Percentiles rank a stretch among this genome's conserved stretches.
phyloP scores from a whole-genome alignment of 2,113 vertebrate species.

The Malurus cyaneus region DNA sequence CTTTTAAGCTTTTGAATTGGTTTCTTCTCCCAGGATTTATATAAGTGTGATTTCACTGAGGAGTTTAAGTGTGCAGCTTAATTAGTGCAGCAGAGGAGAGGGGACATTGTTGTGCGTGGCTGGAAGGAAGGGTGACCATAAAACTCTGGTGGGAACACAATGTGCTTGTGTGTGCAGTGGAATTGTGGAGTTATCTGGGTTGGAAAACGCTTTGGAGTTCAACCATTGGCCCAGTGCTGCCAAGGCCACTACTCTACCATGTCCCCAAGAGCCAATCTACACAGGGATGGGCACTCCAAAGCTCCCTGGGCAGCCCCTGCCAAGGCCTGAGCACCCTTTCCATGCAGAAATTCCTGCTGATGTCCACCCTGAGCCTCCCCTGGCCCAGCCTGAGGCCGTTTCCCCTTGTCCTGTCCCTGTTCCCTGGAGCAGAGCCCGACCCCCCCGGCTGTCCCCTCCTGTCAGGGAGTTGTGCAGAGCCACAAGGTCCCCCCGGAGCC shows the following conservation, averaged over 20 bases:
- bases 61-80: background rate
- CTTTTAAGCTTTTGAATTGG: background rate
- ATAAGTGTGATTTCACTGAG: background rate
- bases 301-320: background rate
- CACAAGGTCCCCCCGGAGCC: background rate
- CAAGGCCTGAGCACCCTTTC: background rate
- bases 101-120: fast-evolving
- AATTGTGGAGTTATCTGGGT: background rate
- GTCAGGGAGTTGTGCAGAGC: background rate
- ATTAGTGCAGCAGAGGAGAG: background rate
- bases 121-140: background rate
- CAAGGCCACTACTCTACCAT: background rate
- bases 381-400: fast-evolving
- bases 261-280: background rate
- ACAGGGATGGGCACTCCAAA: background rate
- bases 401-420: background rate
- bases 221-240: background rate
- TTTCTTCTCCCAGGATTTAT: background rate
- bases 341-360: background rate
- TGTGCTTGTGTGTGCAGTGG: background rate
- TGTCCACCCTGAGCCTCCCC: background rate
- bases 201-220: background rate
- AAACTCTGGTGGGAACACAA: background rate
- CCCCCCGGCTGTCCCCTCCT: background rate
- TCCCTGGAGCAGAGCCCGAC: background rate